phyloP scores from a whole-genome alignment of 1,140 invertebrate genomes.

The Drosophila tsacasi region DNA sequence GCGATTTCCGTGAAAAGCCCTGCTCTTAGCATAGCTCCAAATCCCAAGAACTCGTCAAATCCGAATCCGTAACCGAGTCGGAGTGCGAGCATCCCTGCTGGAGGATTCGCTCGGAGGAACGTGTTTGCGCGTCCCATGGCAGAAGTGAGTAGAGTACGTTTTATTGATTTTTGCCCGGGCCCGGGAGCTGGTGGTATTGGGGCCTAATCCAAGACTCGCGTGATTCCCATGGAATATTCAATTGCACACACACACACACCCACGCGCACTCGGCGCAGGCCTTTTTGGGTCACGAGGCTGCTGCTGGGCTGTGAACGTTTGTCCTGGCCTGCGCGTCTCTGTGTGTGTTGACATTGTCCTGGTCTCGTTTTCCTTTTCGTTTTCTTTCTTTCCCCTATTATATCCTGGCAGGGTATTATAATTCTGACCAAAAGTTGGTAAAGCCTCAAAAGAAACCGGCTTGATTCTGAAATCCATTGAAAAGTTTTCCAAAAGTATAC shows the following conservation, averaged over 20 bases:
- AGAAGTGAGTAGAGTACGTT: conserved; percentile 63
- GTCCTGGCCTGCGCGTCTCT: conserved; percentile 35
- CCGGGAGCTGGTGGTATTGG: conserved; percentile 43
- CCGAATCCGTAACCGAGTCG: conserved; percentile 2
- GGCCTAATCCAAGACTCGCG: conserved; percentile 66
- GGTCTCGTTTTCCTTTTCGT: conserved; percentile 60
- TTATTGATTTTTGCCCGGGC: conserved; percentile 70
- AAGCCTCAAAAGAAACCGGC: too few species aligned
- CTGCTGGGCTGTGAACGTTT: conserved; percentile 32
- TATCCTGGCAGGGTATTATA: neutral
- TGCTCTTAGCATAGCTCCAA: conserved; percentile 37
- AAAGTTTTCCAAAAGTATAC: neutral
- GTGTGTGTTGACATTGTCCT: conserved; percentile 81
- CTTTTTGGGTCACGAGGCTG: conserved; percentile 79
- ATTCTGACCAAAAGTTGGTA: neutral
- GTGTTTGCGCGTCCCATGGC: conserved; percentile 49
- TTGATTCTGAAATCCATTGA: neutral
- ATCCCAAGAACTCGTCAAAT: conserved; percentile 5
- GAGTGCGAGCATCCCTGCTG: conserved; percentile 7
- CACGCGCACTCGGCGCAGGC: conserved; percentile 33
- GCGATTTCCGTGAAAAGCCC: conserved; percentile 22
- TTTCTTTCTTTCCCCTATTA: neutral
- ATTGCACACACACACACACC: conserved; percentile 38
- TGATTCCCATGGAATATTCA: conserved; percentile 75
- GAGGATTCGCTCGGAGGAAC: conserved; percentile 19